Percentiles rank a stretch among this genome's conserved stretches.
These are phyloP conservation scores for Ispidina lecontei DNA, from an alignment of 2,797 vertebrate species.

Conservation along the genomic window DNA sequence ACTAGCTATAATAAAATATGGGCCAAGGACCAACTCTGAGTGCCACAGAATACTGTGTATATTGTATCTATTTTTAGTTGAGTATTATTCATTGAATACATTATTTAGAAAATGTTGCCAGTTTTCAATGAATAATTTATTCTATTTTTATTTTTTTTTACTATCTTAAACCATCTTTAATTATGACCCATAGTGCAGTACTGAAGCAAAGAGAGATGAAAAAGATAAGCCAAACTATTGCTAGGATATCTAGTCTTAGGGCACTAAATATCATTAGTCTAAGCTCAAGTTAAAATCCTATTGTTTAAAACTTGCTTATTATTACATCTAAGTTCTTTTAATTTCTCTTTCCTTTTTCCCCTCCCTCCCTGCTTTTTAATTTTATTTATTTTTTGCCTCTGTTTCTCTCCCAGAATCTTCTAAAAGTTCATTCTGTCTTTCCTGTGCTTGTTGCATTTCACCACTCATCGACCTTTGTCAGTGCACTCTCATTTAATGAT, in stretches of 20 bases:
- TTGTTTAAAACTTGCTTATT: not conserved
- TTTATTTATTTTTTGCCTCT: not conserved
- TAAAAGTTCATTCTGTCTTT: not conserved
- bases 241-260: not conserved
- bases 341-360: not conserved
- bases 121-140: slow-evolving; percentile 49
- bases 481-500: not conserved
- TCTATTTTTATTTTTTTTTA: not conserved
- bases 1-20: not conserved
- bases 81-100: not conserved
- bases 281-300: not conserved
- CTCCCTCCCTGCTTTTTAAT: not conserved
- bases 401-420: not conserved
- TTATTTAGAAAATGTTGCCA: slow-evolving; percentile 38
- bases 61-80: slow-evolving; percentile 1
- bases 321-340: not conserved
- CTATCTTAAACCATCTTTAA: slow-evolving; percentile 28
- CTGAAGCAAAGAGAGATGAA: not conserved
- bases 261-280: not conserved
- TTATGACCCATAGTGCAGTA: not conserved
- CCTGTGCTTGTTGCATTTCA: not conserved
- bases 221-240: not conserved
- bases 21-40: not conserved
- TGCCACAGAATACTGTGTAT: not conserved
- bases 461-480: not conserved